Evolutionary conservation across 2,888 invertebrate species (phyloP), one percentile per base, ranked within the genome.

Genomic region (Nomada ruficornis): DNA sequence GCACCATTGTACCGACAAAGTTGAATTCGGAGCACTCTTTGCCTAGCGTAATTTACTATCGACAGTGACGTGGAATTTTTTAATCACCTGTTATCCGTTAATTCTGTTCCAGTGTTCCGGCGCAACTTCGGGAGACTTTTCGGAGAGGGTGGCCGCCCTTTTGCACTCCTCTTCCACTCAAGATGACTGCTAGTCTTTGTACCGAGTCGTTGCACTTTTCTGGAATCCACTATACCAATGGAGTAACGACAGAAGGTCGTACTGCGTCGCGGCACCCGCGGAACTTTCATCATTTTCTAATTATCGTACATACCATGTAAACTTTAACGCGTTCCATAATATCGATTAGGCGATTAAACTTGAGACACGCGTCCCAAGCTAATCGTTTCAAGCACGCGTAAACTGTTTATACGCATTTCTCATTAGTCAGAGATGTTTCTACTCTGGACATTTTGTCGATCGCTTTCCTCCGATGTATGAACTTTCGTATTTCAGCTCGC

Each of bases 181-280:
- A 76, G 92, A 92, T 73, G 92, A 92, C 82, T 92, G 92, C 92
- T 93, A 92, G 90, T 91, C 86, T 67, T 80, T 77, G 85, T 77
- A 82, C 42, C 62, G 55, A 65, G 42, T n/a, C 57, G 64, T 60
- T 54, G 64, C 18, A 57, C 70, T 50, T 57, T 59, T 29, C 59
- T 23, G 36, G 55, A 13, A 11, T 5, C 50, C 18, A 80, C 11
- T 54, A 29, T 63, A 7, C 64, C 47, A 52, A 83, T 29, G 73
- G 50, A 23, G 18, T 70, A 42, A 47, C 36, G 10, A 3, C 71
- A 23, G 26, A 18, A 55, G 36, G 1, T 11, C 20, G 42, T 23
- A 15, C 4, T 36, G 26, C 26, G 62, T 20, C 69, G 5, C 44
- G 23, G n/a, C 29, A 55, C 68, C 77, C 60, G 68, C 73, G 54